A percentile compares a stretch with the other conserved stretches of the same genome.
Evolutionary conservation across 2,113 vertebrate species (phyloP).

Genomic region (Indri indri): DNA sequence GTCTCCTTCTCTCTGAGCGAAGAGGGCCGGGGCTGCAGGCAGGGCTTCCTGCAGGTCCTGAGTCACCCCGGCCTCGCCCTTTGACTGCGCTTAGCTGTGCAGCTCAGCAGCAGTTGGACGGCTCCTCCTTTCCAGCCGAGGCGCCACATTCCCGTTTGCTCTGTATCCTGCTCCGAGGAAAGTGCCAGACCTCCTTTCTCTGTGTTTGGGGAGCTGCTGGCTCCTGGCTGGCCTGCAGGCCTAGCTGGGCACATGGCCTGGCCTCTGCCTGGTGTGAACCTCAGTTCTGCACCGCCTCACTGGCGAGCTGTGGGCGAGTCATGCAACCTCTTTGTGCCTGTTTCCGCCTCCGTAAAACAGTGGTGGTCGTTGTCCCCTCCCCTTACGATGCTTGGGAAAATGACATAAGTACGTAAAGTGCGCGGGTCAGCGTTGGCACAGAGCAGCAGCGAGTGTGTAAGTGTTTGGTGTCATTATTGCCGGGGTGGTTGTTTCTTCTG

Average conservation of each 20-base stretch:
- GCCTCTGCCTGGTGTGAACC: background rate
- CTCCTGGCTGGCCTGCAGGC: no score
- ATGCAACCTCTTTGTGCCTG: background rate
- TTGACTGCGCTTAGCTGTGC: background rate
- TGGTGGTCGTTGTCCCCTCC: no score
- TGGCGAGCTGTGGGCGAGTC: background rate
- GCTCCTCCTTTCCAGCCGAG: no score
- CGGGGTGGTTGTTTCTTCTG: background rate
- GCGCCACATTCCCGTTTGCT: rapidly evolving
- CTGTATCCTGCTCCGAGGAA: background rate
- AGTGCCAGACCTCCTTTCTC: background rate
- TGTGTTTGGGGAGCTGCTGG: background rate
- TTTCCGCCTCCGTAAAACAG: background rate
- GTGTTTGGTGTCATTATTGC: background rate
- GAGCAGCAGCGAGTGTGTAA: background rate
- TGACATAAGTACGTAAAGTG: rapidly evolving
- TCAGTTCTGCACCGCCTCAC: background rate
- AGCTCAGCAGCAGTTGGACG: rapidly evolving
- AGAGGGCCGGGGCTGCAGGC: background rate
- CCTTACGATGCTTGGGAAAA: background rate
- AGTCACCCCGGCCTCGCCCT: background rate
- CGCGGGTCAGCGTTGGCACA: background rate
- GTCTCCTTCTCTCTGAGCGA: no score
- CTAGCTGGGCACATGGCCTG: background rate
- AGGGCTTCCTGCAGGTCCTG: background rate